phyloP scores from a whole-genome alignment of 2,888 invertebrate genomes.

The Timandra comae region DNA sequence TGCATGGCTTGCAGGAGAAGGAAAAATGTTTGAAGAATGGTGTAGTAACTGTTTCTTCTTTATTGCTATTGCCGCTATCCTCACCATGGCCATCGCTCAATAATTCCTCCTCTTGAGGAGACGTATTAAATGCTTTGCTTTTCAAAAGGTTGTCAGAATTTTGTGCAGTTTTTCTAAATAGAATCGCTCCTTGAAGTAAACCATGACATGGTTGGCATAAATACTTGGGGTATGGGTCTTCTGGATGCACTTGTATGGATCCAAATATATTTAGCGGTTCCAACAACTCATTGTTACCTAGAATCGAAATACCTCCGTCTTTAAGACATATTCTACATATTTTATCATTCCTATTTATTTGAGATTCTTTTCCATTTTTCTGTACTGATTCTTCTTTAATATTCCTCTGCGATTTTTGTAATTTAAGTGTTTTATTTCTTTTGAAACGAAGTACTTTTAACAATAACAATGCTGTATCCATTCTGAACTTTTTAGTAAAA shows the following conservation, averaged over 20 bases:
- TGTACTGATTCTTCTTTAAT: too few species aligned
- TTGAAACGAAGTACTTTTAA: too few species aligned
- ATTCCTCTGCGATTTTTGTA: too few species aligned
- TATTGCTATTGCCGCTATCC: constrained; percentile 4
- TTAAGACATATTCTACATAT: constrained; percentile 52
- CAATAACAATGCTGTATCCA: too few species aligned
- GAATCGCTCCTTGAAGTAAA: constrained; percentile 36
- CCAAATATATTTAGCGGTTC: constrained; percentile 40
- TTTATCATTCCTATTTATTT: constrained; percentile 2
- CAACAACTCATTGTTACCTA: constrained; percentile 29
- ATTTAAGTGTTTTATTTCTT: too few species aligned
- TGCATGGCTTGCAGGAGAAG: too few species aligned
- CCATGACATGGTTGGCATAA: constrained; percentile 38
- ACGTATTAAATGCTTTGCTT: constrained; percentile 7
- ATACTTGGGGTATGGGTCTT: constrained; percentile 40
- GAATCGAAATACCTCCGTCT: constrained; percentile 40
- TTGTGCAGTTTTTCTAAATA: constrained; percentile 41
- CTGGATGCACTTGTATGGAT: constrained; percentile 32
- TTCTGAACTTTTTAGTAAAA: too few species aligned
- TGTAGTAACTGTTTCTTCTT: constrained; percentile 3
- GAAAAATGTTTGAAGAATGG: not conserved
- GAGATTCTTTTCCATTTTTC: too few species aligned
- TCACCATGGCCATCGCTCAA: too few species aligned
- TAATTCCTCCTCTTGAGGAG: too few species aligned
- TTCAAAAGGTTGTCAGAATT: constrained; percentile 33